Percentiles rank a stretch among this genome's conserved stretches.
Conservation (phyloP, 2,113 vertebrate species). For the Dendropsophus ebraccatus region DNA sequence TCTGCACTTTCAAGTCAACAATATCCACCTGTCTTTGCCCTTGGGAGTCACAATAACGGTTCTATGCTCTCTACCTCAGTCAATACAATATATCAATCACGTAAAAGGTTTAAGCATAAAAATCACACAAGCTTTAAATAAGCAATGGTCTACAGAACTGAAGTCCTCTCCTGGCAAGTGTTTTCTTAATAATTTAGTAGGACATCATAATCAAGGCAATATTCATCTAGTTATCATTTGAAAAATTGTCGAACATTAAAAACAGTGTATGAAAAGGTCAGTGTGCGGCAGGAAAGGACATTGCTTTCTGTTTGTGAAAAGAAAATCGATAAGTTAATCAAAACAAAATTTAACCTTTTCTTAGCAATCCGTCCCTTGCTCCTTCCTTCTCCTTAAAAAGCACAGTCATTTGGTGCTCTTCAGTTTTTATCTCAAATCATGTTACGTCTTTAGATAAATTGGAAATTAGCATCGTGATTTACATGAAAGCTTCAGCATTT, state of each 20-base stretch:
- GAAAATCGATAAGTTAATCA: slow-evolving; percentile 57
- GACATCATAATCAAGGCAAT: slow-evolving; percentile 50
- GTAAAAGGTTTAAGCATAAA: slow-evolving; percentile 24
- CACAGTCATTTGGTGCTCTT: not conserved
- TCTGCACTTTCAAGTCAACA: slow-evolving; percentile 17
- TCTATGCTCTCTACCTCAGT: slow-evolving; percentile 28
- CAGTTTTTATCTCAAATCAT: slow-evolving; percentile 14
- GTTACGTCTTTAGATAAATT: slow-evolving; percentile 19
- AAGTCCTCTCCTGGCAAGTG: not conserved
- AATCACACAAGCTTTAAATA: slow-evolving; percentile 48
- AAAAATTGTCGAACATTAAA: slow-evolving; percentile 44
- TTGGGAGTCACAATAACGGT: slow-evolving; percentile 12
- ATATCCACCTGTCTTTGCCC: slow-evolving; percentile 10
- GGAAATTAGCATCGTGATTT: slow-evolving; percentile 32
- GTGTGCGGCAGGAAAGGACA: slow-evolving; percentile 44
- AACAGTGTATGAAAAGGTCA: slow-evolving; percentile 51
- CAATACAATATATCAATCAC: slow-evolving; percentile 36
- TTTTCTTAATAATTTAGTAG: slow-evolving; percentile 43
- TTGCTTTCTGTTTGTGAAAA: slow-evolving; percentile 49
- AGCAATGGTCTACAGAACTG: not conserved
- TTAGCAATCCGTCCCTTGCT: not conserved
- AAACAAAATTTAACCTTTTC: slow-evolving; percentile 55
- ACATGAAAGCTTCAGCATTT: slow-evolving; percentile 19
- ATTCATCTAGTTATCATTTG: slow-evolving; percentile 49
- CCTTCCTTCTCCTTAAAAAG: slow-evolving; percentile 6